These are phyloP conservation scores for Cosmia trapezina DNA, from an alignment of 2,888 invertebrate genomes.

Conservation along the genomic window DNA sequence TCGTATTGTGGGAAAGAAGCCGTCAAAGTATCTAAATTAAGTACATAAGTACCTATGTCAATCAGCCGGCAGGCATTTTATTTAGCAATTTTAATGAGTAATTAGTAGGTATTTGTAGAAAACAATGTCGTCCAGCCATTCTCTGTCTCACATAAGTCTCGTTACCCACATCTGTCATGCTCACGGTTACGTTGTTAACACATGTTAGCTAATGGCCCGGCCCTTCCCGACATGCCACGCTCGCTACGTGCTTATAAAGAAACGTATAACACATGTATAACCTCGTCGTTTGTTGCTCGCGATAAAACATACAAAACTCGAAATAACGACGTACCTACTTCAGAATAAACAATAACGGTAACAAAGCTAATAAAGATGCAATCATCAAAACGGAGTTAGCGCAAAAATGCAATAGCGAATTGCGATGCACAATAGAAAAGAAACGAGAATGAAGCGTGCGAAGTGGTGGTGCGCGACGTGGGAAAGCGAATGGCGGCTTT, in stretches of 20 bases:
- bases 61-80: conserved; percentile 40
- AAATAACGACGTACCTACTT: conserved; percentile 46
- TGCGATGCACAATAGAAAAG: conserved; percentile 81
- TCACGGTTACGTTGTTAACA: conserved; percentile 78
- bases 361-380: conserved; percentile 57
- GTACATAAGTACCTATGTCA: too few relatives aligned
- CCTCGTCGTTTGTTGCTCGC: too few relatives aligned
- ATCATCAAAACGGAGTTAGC: conserved; percentile 67
- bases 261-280: conserved; percentile 8
- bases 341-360: conserved; percentile 52
- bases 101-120: conserved; percentile 67
- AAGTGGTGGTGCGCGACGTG: conserved; percentile 85
- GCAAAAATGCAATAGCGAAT: conserved; percentile 80
- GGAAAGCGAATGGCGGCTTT: conserved; percentile 88
- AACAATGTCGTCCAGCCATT: conserved; percentile 73
- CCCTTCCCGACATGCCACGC: conserved; percentile 71
- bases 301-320: conserved; percentile 35
- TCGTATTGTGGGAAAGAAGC: conserved; percentile 7
- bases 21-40: conserved; percentile 4
- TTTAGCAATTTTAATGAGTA: conserved; percentile 68
- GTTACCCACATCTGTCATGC: conserved; percentile 77
- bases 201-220: conserved; percentile 77
- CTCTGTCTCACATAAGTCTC: conserved; percentile 69
- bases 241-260: conserved; percentile 64
- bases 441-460: conserved; percentile 83